Percentiles rank a stretch among this genome's conserved stretches.
These are phyloP conservation scores for Hemibagrus guttatus DNA, from an alignment of 2,797 vertebrate genomes.

Conservation along the genomic window DNA sequence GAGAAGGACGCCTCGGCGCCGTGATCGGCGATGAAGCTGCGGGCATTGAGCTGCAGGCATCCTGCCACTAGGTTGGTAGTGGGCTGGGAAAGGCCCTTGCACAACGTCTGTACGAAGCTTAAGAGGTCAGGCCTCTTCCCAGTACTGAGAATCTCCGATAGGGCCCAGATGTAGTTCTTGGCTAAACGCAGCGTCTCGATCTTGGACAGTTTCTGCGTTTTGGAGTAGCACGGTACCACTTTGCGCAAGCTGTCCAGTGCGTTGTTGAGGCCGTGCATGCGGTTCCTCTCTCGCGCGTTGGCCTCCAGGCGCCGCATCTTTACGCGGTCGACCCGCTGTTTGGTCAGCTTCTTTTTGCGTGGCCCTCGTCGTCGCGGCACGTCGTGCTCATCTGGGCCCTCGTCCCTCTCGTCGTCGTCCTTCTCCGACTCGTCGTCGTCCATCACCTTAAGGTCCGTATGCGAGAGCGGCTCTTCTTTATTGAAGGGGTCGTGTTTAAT, in stretches of 20 bases:
- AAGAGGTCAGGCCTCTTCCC: constrained; percentile 89
- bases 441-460: constrained; percentile 39
- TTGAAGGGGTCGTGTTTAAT: constrained; percentile 69
- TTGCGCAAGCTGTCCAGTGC: constrained; percentile 90
- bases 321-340: constrained; percentile 85
- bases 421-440: constrained; percentile 77
- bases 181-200: constrained; percentile 91
- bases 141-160: constrained; percentile 86
- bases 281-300: constrained; percentile 84
- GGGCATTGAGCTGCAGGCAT: constrained; percentile 88
- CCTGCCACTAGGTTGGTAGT: constrained; percentile 91
- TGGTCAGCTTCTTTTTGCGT: constrained; percentile 86
- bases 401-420: constrained; percentile 77
- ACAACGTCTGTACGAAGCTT: constrained; percentile 88
- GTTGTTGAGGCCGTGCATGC: constrained; percentile 90
- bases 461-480: constrained; percentile 56
- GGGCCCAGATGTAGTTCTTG: constrained; percentile 94
- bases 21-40: constrained; percentile 81
- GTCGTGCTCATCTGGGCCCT: constrained; percentile 83
- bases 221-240: constrained; percentile 91
- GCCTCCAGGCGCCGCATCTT: constrained; percentile 89
- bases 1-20: constrained; percentile 77
- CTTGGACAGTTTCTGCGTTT: constrained; percentile 93
- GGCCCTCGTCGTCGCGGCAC: constrained; percentile 81
- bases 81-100: constrained; percentile 90